Base-by-base conservation (phyloP, 1,140 invertebrate species). In the Caenorhabditis inopinata region DNA sequence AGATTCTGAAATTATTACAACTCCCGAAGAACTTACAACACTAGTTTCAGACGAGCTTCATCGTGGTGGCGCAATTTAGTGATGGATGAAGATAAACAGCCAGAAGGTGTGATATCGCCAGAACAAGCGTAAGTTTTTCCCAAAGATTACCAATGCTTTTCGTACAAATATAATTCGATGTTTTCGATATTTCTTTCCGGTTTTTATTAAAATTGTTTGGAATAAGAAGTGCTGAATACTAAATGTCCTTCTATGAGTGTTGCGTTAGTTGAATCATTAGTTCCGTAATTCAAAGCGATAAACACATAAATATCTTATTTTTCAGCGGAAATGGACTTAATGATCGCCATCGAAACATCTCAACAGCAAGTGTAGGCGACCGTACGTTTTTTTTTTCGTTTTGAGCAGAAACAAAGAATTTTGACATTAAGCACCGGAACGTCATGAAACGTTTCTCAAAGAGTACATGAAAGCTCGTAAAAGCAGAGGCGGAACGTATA, bases 61-160 rank as follows among this genome's bases (percentile, higher is more conserved):
- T 45, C 49, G n/a, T 78, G 76, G 76, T 78, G 76, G 76, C 49
- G 76, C 32, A 78, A 78, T 29, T 27, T 78, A 25, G 48, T 78
- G 18, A 78, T 78, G 79, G 79, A 76, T 29, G 79, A 76, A 45
- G 73, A 47, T 25, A 81, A 81, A 73, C 48, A 45, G 49, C 74
- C 78, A n/a, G 76, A 78, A 21, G 68, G 45, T n/a, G 42, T 78
- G 12, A 42, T 78, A 18, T 62, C 76, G n/a, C 76, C 76, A 1
- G 76, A 78, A n/a, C n/a, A 49, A 9, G 75, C 45, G 75, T 76
- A 53, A 25, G 46, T 58, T 78, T 18, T 32, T 46, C 16, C 38
- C 5, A 42, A 42, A 14, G 14, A 42, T 35, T 58, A n/a, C n/a
- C n/a, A n/a, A n/a, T n/a, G n/a, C n/a, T n/a, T n/a, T n/a, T n/a